phyloP scores from a whole-genome alignment of 2,113 vertebrate genomes.

The Mus pahari region DNA sequence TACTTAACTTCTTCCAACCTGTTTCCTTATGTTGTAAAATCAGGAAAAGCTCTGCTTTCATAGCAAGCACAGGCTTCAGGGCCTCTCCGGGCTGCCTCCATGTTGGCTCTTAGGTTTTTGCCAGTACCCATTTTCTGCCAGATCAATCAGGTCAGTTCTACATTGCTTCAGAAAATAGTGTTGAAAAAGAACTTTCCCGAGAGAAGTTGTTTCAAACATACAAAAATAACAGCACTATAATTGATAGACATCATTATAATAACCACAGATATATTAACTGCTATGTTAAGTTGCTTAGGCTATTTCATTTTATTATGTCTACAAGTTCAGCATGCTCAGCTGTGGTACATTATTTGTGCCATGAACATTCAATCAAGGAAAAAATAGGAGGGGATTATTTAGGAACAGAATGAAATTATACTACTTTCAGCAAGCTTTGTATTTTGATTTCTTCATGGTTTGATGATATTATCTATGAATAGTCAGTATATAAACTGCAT shows the following conservation, averaged over 20 bases:
- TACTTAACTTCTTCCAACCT: background rate
- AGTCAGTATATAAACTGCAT: conserved; percentile 42
- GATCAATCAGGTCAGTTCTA: background rate
- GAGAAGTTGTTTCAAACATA: background rate
- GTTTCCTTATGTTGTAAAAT: conserved; percentile 20
- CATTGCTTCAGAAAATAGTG: background rate
- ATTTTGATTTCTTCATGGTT: background rate
- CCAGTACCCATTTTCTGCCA: background rate
- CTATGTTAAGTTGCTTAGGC: conserved; percentile 28
- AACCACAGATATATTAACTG: background rate
- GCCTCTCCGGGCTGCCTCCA: background rate
- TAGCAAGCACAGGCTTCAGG: background rate
- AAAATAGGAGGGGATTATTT: background rate
- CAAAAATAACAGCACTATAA: conserved; percentile 1
- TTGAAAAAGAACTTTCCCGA: conserved; percentile 9
- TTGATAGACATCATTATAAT: background rate
- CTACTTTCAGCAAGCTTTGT: background rate
- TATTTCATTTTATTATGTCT: background rate
- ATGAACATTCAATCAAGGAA: background rate
- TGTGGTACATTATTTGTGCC: background rate
- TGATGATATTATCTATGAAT: background rate
- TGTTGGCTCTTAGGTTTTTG: conserved; percentile 13
- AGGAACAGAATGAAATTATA: background rate
- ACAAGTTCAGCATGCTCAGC: background rate
- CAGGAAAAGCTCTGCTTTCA: background rate